Evolutionary conservation across 2,113 vertebrate genomes (phyloP), one percentile per base, ranked within the genome.

Genomic region (Thinocorus orbignyianus): DNA sequence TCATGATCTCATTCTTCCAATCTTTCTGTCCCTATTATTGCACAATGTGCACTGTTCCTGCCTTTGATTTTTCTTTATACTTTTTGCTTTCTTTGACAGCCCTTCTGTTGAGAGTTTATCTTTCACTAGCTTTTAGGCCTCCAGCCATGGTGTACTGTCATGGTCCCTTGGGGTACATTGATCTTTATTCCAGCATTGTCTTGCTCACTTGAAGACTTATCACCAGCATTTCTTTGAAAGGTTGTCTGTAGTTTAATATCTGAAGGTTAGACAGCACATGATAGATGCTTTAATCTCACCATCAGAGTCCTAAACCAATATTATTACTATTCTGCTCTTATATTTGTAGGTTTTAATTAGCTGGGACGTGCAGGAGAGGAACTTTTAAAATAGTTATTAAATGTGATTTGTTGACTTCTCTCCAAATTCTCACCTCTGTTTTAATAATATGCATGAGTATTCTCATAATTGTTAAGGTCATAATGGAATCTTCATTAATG

Each of bases 111-210:
- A 84, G 78, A 96, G 92, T 92, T 97, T 96, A 94, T 96, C 86
- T 94, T 97, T 97, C 94, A 96, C 92, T 96, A 95, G 72, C 64
- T 95, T 92, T 96, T 81, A 94, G 87, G 60, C 64, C 64, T 96
- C 58, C 58, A 96, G 85, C 41, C 58, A 65, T 94, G 17, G 5
- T 42, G 70, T 57, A 48, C 58, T 95, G 87, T 76, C 80, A 73
- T 55, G 52, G 64, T 85, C 94, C 85, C 96, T 80, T 60, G 84
- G 87, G 92, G 49, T 49, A 70, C 37, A 7, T 73, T 97, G 92
- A 91, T 95, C 94, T 95, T 96, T 89, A 88, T 94, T 97, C 91
- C 37, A 83, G 39, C 54, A 71, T 86, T 95, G 65, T 89, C 73
- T 78, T 33, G 66, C 33, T 94, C 86, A 82, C 54, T 82, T 49